Percentiles rank a stretch among this genome's conserved stretches.
Evolutionary conservation across 1,140 invertebrate genomes (phyloP).

Genomic region (Trichomalopsis sarcophagae): DNA sequence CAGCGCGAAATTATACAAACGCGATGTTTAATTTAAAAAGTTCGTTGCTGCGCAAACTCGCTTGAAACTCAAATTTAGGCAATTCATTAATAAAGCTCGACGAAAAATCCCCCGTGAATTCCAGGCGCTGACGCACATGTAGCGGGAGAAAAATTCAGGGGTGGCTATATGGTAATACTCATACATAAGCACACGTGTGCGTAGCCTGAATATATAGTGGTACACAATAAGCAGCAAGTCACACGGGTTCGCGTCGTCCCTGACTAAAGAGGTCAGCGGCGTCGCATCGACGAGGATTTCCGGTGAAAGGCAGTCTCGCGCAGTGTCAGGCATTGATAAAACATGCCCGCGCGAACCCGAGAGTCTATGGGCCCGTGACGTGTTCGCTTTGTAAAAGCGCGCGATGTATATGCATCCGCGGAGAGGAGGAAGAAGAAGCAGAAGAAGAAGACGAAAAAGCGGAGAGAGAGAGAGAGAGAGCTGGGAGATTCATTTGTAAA

Average conservation of each 20-base stretch:
- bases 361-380: neutral
- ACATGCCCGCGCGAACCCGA: slow-evolving; percentile 24
- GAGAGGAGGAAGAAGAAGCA: neutral
- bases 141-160: too few relatives aligned
- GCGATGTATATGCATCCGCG: neutral
- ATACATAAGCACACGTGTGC: neutral
- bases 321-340: slow-evolving; percentile 43
- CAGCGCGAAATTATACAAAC: neutral
- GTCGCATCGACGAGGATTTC: neutral
- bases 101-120: neutral
- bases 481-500: slow-evolving; percentile 47
- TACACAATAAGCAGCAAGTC: slow-evolving; percentile 26
- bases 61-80: neutral
- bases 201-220: too few relatives aligned
- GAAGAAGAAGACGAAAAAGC: slow-evolving; percentile 5
- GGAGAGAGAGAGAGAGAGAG: neutral
- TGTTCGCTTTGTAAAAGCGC: slow-evolving; percentile 21
- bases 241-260: slow-evolving; percentile 7
- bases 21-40: too few relatives aligned
- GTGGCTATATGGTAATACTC: neutral
- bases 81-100: neutral
- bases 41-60: too few relatives aligned
- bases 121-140: neutral
- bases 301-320: slow-evolving; percentile 12
- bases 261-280: slow-evolving; percentile 12